Evolutionary conservation across 2,113 vertebrate species (phyloP).

Genomic region (Aptenodytes forsteri): DNA sequence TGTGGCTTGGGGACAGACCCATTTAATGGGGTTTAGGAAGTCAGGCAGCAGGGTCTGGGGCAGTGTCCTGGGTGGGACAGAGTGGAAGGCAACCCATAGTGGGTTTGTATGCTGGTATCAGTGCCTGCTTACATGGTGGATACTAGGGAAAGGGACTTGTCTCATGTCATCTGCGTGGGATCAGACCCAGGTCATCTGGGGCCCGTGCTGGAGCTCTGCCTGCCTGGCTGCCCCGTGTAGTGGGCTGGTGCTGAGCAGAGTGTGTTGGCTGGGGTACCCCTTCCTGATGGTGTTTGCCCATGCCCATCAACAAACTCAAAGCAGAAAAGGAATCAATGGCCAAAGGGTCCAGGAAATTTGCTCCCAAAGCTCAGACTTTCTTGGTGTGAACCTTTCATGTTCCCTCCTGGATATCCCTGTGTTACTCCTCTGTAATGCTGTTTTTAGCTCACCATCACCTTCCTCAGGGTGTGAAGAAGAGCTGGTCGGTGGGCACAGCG

Average conservation of each 20-base stretch:
- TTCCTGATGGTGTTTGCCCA: neutral
- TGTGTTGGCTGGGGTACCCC: neutral
- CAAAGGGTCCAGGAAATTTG: neutral
- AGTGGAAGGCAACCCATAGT: neutral
- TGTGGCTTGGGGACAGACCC: neutral
- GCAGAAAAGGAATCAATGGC: neutral
- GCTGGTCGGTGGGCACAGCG: no score
- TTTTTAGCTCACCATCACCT: neutral
- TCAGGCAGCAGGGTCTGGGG: neutral
- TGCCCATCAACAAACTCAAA: neutral
- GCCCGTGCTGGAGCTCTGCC: neutral
- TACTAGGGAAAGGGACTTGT: neutral
- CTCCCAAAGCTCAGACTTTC: neutral
- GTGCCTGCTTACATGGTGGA: neutral
- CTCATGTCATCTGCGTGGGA: neutral
- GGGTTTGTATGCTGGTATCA: neutral
- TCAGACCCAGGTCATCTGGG: neutral
- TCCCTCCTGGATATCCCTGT: neutral
- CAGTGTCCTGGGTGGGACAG: neutral
- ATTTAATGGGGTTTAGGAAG: neutral
- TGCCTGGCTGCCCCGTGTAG: neutral
- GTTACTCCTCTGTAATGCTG: neutral
- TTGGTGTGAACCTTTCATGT: neutral
- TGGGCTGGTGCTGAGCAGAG: neutral
- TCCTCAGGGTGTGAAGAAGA: neutral